Evolutionary conservation across 2,113 vertebrate genomes (phyloP), one percentile per base, ranked within the genome.

Genomic region (Melanerpes aurifrons): DNA sequence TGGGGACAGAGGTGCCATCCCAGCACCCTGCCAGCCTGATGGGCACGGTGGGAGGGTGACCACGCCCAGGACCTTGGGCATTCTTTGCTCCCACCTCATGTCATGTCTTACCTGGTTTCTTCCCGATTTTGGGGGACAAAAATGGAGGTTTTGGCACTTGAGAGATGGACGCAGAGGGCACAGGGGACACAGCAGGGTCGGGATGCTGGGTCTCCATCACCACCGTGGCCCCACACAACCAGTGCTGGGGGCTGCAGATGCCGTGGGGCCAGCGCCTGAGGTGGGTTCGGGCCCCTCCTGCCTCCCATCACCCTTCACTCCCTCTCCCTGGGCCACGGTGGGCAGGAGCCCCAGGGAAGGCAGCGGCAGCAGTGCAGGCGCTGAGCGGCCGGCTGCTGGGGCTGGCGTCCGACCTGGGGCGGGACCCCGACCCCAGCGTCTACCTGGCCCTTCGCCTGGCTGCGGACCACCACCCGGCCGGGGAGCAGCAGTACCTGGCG

Each of bases 381-480:
- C 92, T 99, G 77, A 98, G 97, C 22, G 95, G 97, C 59, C 94
- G 66, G 72, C 98, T 99, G 50, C 97, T 99, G 88, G 98, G 92
- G 40, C 97, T 97, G 90, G 85, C 98, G 26, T 95, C 93, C 58
- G 82, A 58, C 4, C 69, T 70, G 2, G 87, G 92, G 1, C 90
- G 84, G 72, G 87, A 96, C 17, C 96, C 98, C 15, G 99, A 99
- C 93, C 99, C 99, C 82, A 98, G 98, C 15, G 47, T 99, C 77
- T 98, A 98, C 77, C 90, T 99, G 92, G 98, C 98, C 12, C 97
- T 99, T 48, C 98, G 99, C 15, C 98, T 99, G 57, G 99, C 98
- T 3, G 15, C 63, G 2, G 13, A 93, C n/a, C 99, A 99, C 73
- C 95, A 97, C 54, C 95, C 94, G 12, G 35, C 15, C 8, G 96